phyloP scores from a whole-genome alignment of 1,140 invertebrate species.

The Asobara japonica region DNA sequence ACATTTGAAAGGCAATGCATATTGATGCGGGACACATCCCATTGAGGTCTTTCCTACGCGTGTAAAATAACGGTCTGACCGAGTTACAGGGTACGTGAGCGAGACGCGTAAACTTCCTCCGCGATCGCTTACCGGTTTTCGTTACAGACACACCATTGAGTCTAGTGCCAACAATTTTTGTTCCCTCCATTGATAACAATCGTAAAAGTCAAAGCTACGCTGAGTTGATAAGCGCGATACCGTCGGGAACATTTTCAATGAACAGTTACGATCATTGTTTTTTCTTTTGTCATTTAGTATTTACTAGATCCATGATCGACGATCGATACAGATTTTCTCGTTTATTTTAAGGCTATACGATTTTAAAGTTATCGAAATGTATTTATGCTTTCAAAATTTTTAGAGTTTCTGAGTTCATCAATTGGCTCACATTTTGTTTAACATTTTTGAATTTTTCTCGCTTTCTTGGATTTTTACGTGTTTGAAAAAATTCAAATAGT shows the following conservation, averaged over 20 bases:
- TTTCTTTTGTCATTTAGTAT: background rate
- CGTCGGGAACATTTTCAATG: background rate
- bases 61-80: slow-evolving; percentile 59
- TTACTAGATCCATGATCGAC: no score
- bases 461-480: no score
- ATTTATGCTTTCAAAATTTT: no score
- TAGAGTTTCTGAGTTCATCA: no score
- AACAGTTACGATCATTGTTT: background rate
- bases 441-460: no score
- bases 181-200: background rate
- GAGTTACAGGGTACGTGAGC: slow-evolving; percentile 42
- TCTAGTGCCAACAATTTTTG: background rate
- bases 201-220: background rate
- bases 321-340: no score
- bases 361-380: no score
- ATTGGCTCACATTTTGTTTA: no score
- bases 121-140: slow-evolving; percentile 24
- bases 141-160: background rate
- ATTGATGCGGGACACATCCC: slow-evolving; percentile 49
- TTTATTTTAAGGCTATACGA: no score
- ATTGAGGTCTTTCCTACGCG: slow-evolving; percentile 55
- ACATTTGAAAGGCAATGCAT: slow-evolving; percentile 22
- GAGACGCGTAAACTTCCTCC: slow-evolving; percentile 28
- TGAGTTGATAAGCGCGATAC: background rate
- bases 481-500: no score